Evolutionary conservation across 2,888 invertebrate species (phyloP).

Genomic region (Phaedon cochleariae): DNA sequence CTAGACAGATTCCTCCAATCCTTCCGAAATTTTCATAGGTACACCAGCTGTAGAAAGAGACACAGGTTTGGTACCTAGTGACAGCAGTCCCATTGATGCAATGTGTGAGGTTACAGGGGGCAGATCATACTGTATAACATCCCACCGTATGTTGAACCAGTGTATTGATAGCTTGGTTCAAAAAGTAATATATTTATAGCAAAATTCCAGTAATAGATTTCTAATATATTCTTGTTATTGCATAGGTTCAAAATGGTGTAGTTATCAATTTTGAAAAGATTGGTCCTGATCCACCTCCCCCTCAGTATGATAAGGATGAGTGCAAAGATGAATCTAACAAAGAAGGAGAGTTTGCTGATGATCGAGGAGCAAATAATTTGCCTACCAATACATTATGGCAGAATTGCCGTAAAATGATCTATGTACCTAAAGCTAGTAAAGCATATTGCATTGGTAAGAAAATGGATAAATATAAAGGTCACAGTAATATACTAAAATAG

Average conservation of each 20-base stretch:
- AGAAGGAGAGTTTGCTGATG: slow-evolving; percentile 46
- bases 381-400: slow-evolving; percentile 79
- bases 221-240: too few relatives aligned
- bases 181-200: slow-evolving; percentile 67
- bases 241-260: slow-evolving; percentile 87
- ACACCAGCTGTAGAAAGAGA: slow-evolving; percentile 89
- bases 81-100: slow-evolving; percentile 93
- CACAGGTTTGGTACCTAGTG: slow-evolving; percentile 89
- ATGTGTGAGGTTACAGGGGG: slow-evolving; percentile 99
- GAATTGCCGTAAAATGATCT: slow-evolving; percentile 85
- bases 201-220: background rate
- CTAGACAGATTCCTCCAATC: too few relatives aligned
- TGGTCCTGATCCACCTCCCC: slow-evolving; percentile 83
- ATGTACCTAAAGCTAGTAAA: slow-evolving; percentile 90
- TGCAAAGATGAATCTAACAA: slow-evolving; percentile 64
- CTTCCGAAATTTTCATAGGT: too few relatives aligned
- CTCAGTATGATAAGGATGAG: slow-evolving; percentile 63
- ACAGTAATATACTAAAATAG: too few relatives aligned
- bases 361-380: slow-evolving; percentile 39
- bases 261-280: slow-evolving; percentile 98
- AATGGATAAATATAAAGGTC: background rate
- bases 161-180: slow-evolving; percentile 97
- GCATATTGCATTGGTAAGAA: slow-evolving; percentile 66
- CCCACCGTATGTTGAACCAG: slow-evolving; percentile 93
- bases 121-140: slow-evolving; percentile 93